Conservation (phyloP, 1,140 invertebrate species). For the Zelostemma sp. region DNA sequence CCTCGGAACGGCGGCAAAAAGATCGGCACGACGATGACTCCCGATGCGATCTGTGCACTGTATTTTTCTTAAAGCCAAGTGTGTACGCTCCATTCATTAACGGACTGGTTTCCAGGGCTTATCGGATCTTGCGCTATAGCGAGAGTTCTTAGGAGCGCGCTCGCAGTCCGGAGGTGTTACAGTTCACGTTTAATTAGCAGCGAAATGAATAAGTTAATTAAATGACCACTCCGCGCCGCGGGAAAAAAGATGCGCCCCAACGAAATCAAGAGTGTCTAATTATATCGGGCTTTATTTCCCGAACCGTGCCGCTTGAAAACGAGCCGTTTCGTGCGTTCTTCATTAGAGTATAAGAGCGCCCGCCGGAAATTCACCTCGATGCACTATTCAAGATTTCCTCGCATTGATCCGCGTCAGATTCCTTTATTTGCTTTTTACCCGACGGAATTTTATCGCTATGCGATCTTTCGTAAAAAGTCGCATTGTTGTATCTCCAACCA, state of each 20-base stretch:
- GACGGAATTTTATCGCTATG: background rate
- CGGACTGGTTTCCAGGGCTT: conserved; percentile 55
- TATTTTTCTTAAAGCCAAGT: conserved; percentile 45
- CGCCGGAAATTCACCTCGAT: background rate
- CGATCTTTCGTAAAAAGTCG: too few species aligned
- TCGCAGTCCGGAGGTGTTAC: conserved; percentile 61
- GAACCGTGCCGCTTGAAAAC: conserved; percentile 18
- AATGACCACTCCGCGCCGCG: conserved; percentile 24
- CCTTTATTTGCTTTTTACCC: background rate
- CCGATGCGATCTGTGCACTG: conserved; percentile 25
- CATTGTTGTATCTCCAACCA: too few species aligned
- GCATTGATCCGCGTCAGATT: background rate
- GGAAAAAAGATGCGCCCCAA: background rate
- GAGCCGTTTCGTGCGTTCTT: conserved; percentile 36
- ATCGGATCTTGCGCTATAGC: conserved; percentile 56
- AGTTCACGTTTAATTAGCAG: conserved; percentile 67
- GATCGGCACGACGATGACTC: conserved; percentile 38
- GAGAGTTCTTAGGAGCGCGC: conserved; percentile 39
- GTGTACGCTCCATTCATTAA: conserved; percentile 59
- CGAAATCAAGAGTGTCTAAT: background rate
- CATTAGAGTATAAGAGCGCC: conserved; percentile 20
- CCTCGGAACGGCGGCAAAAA: conserved; percentile 35
- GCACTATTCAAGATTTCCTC: conserved; percentile 51
- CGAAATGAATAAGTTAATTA: conserved; percentile 68
- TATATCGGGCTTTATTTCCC: conserved; percentile 4